These are phyloP conservation scores for Lycocerus yunnanus DNA, from an alignment of 2,888 invertebrate species.

Conservation along the genomic window DNA sequence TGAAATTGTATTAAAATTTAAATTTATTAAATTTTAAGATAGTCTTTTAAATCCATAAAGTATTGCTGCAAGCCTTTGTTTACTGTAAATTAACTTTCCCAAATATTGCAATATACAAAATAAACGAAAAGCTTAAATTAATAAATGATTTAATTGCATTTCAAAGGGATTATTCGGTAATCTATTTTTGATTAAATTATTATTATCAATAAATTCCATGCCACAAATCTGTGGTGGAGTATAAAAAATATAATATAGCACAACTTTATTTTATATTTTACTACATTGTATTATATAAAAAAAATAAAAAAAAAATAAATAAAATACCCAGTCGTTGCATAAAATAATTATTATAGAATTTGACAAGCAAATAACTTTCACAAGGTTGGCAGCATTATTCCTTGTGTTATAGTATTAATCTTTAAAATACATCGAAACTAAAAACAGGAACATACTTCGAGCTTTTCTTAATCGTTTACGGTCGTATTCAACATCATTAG, in stretches of 20 bases:
- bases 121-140: background rate
- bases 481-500: background rate
- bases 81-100: background rate
- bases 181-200: background rate
- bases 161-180: background rate
- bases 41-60: background rate
- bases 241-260: too few species aligned
- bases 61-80: background rate
- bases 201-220: too few species aligned
- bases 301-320: too few species aligned
- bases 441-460: background rate
- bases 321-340: too few species aligned
- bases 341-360: too few species aligned
- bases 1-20: background rate
- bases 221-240: too few species aligned
- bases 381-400: background rate
- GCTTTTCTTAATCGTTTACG: background rate
- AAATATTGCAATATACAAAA: background rate
- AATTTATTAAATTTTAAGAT: background rate
- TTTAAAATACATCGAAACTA: background rate
- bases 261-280: too few species aligned
- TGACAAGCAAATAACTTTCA: too few species aligned
- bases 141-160: background rate
- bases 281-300: too few species aligned
- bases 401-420: background rate